Percentiles rank a stretch among this genome's conserved stretches.
Conservation (phyloP, 2,888 invertebrate genomes). For the Falcaria lacertinaria region DNA sequence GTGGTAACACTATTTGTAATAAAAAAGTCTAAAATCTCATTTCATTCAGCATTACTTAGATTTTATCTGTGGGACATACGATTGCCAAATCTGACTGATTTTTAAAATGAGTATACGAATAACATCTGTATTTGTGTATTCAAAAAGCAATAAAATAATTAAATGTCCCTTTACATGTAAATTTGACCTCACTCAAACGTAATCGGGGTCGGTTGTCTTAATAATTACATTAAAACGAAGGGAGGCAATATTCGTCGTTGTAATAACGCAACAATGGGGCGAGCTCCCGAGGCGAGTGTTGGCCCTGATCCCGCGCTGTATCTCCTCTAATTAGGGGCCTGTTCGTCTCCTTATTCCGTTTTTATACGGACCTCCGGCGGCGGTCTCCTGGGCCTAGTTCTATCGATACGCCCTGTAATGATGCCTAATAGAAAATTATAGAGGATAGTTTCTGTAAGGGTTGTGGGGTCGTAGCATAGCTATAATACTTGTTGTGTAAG, state of each 20-base stretch:
- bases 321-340: slow-evolving; percentile 59
- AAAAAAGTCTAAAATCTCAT: too few relatives aligned
- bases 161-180: background rate
- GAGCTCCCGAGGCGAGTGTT: slow-evolving; percentile 35
- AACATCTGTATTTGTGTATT: too few relatives aligned
- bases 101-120: too few relatives aligned
- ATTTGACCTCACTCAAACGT: slow-evolving; percentile 1
- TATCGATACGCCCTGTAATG: slow-evolving; percentile 24
- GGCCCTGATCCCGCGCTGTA: slow-evolving; percentile 60
- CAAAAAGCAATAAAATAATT: background rate
- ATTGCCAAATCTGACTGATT: too few relatives aligned
- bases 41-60: too few relatives aligned
- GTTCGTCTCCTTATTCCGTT: slow-evolving; percentile 49
- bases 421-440: background rate
- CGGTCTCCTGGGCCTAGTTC: slow-evolving; percentile 28
- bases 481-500: too few relatives aligned
- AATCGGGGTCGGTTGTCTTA: slow-evolving; percentile 3
- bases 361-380: slow-evolving; percentile 34
- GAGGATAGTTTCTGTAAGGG: background rate
- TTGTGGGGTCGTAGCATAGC: background rate
- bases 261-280: slow-evolving; percentile 36
- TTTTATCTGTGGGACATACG: too few relatives aligned
- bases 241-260: slow-evolving; percentile 33
- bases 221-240: slow-evolving; percentile 42
- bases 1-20: too few relatives aligned